Base-by-base conservation (phyloP, 2,113 vertebrate species). In the Sphaerodactylus townsendi region DNA sequence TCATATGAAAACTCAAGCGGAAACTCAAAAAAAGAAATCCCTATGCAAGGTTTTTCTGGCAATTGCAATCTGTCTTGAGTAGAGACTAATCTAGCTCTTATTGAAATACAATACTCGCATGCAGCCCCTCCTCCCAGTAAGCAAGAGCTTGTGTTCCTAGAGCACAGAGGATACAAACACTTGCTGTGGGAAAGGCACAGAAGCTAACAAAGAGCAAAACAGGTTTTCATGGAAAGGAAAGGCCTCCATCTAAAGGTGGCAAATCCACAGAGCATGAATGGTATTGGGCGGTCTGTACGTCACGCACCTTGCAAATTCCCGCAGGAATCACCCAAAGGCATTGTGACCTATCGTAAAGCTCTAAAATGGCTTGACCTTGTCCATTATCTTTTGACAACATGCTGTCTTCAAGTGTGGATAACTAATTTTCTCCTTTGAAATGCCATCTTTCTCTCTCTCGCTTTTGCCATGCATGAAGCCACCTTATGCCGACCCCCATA, bases 21-120 rank as follows among this genome's bases (percentile, higher is more conserved):
- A 87, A 90, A 89, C 65, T 91, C 6, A 17, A n/a, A 6, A 23
- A 33, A 35, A 66, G 28, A 17, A 70, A 70, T 19, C 1, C 48
- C 83, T 82, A 14, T 39, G n/a, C 59, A 78, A 76, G 86, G 10
- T 64, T 89, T n/a, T 89, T 85, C 68, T 44, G 85, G 59, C 81
- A 89, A 75, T 28, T 56, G 73, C 77, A 81, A 50, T 56, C 30
- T 79, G 37, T 88, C 87, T 88, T 84, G 68, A 33, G 83, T 46
- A 30, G 82, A 85, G 87, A 91, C 81, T 50, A 80, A 83, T 48
- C 53, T 86, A 71, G 66, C 72, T 88, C 39, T 35, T 88, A 87
- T 46, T 59, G 83, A 87, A 87, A 81, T 73, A 77, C 37, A 79
- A 35, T 64, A 15, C 48, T 80, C 88, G 37, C 1, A 39, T 4